Evolutionary conservation across 2,797 vertebrate genomes (phyloP), one percentile per base, ranked within the genome.

Genomic region (Hoplostethus mediterraneus): DNA sequence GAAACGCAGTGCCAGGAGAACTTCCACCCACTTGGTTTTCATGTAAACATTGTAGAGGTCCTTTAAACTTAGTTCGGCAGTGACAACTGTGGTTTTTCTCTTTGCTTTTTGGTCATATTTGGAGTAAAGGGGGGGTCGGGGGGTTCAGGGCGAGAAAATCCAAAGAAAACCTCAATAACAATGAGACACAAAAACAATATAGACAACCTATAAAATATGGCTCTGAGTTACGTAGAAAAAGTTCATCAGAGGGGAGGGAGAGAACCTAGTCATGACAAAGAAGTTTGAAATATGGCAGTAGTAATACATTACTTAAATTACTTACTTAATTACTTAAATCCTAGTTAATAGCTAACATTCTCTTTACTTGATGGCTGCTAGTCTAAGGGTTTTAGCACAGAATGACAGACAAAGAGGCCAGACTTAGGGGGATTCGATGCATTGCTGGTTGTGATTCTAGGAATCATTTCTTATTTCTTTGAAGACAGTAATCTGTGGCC

Each of bases 201-300:
- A 87, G 87, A 82, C 87, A 84, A 91, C 90, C 90, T 93, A 94
- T 83, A 94, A 94, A 94, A 95, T 95, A 95, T 95, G 94, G 94
- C 95, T 95, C 93, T 94, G 92, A 92, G 87, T 92, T 89, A 93
- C 91, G 91, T 93, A 94, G 92, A 93, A 94, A 93, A 93, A 91
- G 90, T 88, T 91, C 71, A 76, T 88, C 84, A 63, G 87, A 87
- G 89, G 86, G 88, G 77, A 74, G 77, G 71, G 85, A 81, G 79
- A 77, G 75, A 92, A 93, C 83, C 75, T 56, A 90, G 81, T 87
- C 64, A 71, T 92, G 92, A 92, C 83, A 55, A 66, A 71, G 81
- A 81, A 71, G 80, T 67, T 83, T 76, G 73, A 79, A 90, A 86
- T 91, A 93, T 95, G 94, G 93, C 93, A 94, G 92, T 92, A 90